Evolutionary conservation across 2,113 vertebrate genomes (phyloP).

Genomic region (Rhynchomys soricoides): DNA sequence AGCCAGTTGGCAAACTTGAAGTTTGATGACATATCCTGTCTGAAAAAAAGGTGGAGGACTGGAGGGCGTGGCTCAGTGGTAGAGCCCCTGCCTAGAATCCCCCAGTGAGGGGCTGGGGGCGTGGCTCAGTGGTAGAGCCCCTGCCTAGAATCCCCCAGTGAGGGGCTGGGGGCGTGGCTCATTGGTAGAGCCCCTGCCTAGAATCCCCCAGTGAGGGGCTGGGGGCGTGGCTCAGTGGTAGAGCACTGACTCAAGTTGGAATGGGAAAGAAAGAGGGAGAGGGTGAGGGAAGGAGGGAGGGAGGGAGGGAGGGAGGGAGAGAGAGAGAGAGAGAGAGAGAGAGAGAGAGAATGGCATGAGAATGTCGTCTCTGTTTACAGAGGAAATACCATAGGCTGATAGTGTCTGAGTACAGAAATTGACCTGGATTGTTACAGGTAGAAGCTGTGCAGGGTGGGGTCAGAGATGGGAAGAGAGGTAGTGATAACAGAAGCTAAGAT

Average conservation of each 20-base stretch:
- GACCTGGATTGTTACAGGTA: too few relatives aligned
- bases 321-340: not conserved
- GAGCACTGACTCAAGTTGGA: not conserved
- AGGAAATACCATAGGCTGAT: not conserved
- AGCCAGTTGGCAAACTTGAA: not conserved
- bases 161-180: not conserved
- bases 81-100: not conserved
- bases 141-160: not conserved
- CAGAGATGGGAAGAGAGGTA: not conserved
- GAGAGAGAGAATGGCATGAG: not conserved
- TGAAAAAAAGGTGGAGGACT: not conserved
- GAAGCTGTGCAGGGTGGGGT: not conserved
- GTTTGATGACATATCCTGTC: not conserved
- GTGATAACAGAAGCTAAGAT: rapidly evolving
- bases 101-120: not conserved
- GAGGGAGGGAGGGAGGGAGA: not conserved
- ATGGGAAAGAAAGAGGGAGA: too few relatives aligned
- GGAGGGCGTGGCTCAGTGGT: not conserved
- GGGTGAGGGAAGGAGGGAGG: not conserved
- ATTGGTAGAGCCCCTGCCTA: not conserved
- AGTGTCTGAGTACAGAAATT: not conserved
- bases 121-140: not conserved
- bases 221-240: not conserved
- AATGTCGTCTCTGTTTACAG: not conserved
- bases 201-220: not conserved